Conservation (phyloP, 2,888 invertebrate species). For the Furcula furcula region DNA sequence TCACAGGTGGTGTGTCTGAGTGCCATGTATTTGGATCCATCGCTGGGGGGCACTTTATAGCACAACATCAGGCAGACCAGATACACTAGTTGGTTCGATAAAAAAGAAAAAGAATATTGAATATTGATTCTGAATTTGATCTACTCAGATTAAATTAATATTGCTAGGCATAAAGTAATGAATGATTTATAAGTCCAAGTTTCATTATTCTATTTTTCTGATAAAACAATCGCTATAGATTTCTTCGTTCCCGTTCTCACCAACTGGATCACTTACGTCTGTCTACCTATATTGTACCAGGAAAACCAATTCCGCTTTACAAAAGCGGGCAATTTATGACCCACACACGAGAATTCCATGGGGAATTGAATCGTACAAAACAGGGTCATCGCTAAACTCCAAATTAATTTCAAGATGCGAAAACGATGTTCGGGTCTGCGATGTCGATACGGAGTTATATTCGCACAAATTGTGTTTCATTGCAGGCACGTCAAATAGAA, state of each 20-base stretch:
- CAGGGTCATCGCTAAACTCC: slow-evolving; percentile 29
- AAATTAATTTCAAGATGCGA: slow-evolving; percentile 39
- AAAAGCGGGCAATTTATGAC: slow-evolving; percentile 66
- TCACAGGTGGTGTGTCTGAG: no score
- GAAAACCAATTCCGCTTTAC: slow-evolving; percentile 66
- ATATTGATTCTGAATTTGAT: no score
- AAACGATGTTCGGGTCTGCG: slow-evolving; percentile 32
- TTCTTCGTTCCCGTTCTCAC: background rate
- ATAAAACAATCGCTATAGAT: no score
- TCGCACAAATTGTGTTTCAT: slow-evolving; percentile 34
- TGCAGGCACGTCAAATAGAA: slow-evolving; percentile 36
- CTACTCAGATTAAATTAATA: no score
- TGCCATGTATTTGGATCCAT: no score
- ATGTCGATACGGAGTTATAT: slow-evolving; percentile 26
- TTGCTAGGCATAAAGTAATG: no score
- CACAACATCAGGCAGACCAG: no score
- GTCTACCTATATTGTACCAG: slow-evolving; percentile 46
- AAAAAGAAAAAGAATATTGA: no score
- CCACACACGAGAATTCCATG: slow-evolving; percentile 42
- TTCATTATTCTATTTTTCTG: no score
- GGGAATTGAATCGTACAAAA: slow-evolving; percentile 21
- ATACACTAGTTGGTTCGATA: no score
- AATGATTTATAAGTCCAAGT: no score
- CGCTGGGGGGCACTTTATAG: no score
- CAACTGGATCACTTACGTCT: slow-evolving; percentile 1